A percentile compares a stretch with the other conserved stretches of the same genome.
These are phyloP conservation scores for Sapayoa aenigma DNA, from an alignment of 2,113 vertebrate genomes.

Conservation along the genomic window DNA sequence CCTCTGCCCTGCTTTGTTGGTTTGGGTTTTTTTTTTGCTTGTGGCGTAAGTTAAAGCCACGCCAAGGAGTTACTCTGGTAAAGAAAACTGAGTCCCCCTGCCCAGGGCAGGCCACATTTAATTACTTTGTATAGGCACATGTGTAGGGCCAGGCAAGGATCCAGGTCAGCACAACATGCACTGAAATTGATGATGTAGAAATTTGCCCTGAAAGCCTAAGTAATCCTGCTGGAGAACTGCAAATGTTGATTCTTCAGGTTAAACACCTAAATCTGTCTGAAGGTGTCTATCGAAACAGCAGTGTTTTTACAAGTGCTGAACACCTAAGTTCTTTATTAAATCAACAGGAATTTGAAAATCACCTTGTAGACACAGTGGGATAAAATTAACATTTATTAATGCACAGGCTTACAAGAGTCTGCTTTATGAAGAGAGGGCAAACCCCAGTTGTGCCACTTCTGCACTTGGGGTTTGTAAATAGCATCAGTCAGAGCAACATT, in stretches of 20 bases:
- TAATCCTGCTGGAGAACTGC: background rate
- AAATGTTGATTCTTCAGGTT: conserved; percentile 37
- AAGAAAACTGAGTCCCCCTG: background rate
- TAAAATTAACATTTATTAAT: background rate
- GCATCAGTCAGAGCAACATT: background rate
- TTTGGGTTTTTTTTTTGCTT: background rate
- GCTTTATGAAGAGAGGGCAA: background rate
- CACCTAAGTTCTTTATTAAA: background rate
- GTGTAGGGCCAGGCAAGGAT: background rate
- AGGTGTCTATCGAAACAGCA: background rate
- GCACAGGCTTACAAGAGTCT: background rate
- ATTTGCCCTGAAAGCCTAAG: background rate
- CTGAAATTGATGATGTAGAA: background rate
- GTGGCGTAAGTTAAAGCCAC: background rate
- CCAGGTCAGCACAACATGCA: background rate
- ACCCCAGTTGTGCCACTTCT: background rate
- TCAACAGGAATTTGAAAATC: conserved; percentile 1
- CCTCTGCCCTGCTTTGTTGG: background rate
- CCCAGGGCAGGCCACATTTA: background rate
- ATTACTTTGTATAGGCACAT: background rate
- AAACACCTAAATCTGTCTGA: background rate
- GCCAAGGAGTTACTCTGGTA: background rate
- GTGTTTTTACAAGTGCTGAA: background rate
- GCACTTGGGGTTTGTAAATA: background rate
- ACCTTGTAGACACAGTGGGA: background rate